Evolutionary conservation across 1,140 invertebrate genomes (phyloP), one percentile per base, ranked within the genome.

Genomic region (Pseudomyrmex sp.): DNA sequence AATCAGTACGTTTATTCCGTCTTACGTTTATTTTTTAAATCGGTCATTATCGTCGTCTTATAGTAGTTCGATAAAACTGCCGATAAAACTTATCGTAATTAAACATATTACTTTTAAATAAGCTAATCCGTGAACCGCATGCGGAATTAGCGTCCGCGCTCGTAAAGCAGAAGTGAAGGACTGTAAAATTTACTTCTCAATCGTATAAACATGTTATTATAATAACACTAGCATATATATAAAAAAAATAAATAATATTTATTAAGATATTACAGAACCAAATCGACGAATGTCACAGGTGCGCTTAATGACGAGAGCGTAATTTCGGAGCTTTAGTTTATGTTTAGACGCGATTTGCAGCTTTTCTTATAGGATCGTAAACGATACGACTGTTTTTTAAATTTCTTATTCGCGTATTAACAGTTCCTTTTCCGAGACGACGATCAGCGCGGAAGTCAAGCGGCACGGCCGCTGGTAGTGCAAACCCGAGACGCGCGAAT

Each of bases 381-480:
- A 79, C 15, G 1, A 15, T 13, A 10, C 7, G 26, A 2, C 13
- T 15, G 20, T 20, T 46, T 23, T 72, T 72, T 23, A 23, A 80
- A 80, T 80, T 72, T 61, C 66, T 79, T 79, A 79, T 70, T 70
- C 52, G 54, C 20, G 20, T 79, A 59, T 72, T 80, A 80, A 72
- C 44, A 44, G n/a, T 35, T 35, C 1, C 18, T 26, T 35, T 50
- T 12, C 7, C 8, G 52, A 15, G 26, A 48, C 52, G 26, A 54
- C 52, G 63, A 26, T 9, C 35, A 20, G 54, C 65, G n/a, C 50
- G 44, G 76, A 58, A 62, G 65, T 44, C 76, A 59, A 48, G 35
- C 15, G 46, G 18, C 44, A 26, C 70, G n/a, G 18, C 46, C 56
- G 18, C 46, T 26, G 70, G 44, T 10, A 4, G 20, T 18, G 54